Percentiles rank a stretch among this genome's conserved stretches.
Conservation (phyloP, 1,140 invertebrate genomes). For the Aphaenogaster floridana region DNA sequence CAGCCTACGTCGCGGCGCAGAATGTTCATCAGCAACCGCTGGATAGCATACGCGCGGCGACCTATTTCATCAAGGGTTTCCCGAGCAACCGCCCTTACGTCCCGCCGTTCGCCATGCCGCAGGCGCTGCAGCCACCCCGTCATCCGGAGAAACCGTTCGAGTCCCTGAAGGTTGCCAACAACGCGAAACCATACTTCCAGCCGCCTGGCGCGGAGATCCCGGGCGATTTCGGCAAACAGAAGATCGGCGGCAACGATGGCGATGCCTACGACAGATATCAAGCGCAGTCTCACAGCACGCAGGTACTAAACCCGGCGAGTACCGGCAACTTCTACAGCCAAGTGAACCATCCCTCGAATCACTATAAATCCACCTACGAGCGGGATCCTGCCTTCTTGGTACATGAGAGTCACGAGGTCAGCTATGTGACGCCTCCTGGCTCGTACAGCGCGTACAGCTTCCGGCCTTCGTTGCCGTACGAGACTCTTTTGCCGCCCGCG, state of each 20-base stretch:
- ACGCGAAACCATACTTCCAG: slow-evolving; percentile 78
- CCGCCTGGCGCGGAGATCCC: slow-evolving; percentile 63
- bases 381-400: slow-evolving; percentile 82
- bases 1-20: slow-evolving; percentile 35
- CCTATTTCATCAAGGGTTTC: slow-evolving; percentile 80
- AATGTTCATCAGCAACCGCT: slow-evolving; percentile 66
- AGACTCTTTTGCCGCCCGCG: slow-evolving; percentile 77
- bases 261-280: slow-evolving; percentile 68
- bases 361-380: slow-evolving; percentile 80
- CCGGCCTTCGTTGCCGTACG: slow-evolving; percentile 79
- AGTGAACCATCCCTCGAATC: slow-evolving; percentile 75
- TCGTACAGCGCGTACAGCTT: slow-evolving; percentile 77
- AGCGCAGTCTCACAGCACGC: slow-evolving; percentile 56
- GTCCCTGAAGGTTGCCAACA: slow-evolving; percentile 76
- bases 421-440: slow-evolving; percentile 80
- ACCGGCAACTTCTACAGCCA: slow-evolving; percentile 81
- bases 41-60: slow-evolving; percentile 75
- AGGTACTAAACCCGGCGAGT: slow-evolving; percentile 33
- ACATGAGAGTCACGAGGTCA: slow-evolving; percentile 83
- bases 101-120: slow-evolving; percentile 71
- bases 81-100: slow-evolving; percentile 76
- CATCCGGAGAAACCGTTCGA: slow-evolving; percentile 79
- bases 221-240: slow-evolving; percentile 69
- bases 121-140: slow-evolving; percentile 68
- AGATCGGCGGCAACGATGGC: slow-evolving; percentile 67